phyloP scores from a whole-genome alignment of 2,888 invertebrate genomes.

The Pyralis farinalis region DNA sequence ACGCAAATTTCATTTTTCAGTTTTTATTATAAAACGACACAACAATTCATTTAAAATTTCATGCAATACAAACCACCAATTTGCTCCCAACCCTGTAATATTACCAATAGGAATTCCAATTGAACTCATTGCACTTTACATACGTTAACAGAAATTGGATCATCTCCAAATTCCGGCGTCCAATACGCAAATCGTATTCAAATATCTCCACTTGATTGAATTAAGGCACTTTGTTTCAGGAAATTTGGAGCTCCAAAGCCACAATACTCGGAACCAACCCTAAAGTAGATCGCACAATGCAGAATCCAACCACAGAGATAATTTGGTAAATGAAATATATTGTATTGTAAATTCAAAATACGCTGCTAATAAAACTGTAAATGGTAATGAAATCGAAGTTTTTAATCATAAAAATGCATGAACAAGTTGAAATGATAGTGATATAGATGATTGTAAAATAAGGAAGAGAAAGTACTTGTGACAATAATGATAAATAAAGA shows the following conservation, averaged over 20 bases:
- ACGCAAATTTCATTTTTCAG: too few species aligned
- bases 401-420: background rate
- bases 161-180: constrained; percentile 28
- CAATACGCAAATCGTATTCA: constrained; percentile 34
- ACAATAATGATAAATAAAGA: constrained; percentile 2
- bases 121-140: constrained; percentile 20
- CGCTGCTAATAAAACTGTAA: background rate
- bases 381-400: background rate
- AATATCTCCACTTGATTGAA: constrained; percentile 32
- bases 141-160: constrained; percentile 21
- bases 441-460: background rate
- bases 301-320: background rate
- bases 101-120: constrained; percentile 16
- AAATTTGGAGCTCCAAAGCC: constrained; percentile 26
- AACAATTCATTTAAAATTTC: too few species aligned
- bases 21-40: too few species aligned
- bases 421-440: background rate
- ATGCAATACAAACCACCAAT: too few species aligned
- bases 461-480: background rate
- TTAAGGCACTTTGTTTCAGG: constrained; percentile 40
- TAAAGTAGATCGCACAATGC: background rate
- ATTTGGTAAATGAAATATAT: background rate
- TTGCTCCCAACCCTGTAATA: background rate
- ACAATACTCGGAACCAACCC: constrained; percentile 20
- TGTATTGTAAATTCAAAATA: background rate